A percentile compares a stretch with the other conserved stretches of the same genome.
Conservation (phyloP, 2,113 vertebrate genomes). For the Marcusenius ussheri region DNA sequence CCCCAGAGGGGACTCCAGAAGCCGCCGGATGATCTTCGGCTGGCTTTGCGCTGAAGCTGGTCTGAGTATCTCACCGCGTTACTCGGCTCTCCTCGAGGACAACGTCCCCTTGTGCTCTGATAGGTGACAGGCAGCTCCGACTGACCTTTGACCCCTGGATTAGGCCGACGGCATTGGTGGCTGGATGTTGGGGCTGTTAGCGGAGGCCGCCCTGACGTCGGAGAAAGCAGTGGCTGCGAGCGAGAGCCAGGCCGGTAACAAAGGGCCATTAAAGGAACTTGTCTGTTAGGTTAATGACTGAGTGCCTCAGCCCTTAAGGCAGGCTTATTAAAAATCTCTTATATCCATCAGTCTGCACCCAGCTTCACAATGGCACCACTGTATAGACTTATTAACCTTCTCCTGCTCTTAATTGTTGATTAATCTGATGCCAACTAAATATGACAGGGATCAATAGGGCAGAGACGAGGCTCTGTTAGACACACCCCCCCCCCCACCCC, state of each 20-base stretch:
- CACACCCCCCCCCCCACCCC: not conserved
- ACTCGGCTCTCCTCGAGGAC: not conserved
- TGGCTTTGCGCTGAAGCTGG: not conserved
- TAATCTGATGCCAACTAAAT: conserved; percentile 20
- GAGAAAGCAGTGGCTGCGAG: not conserved
- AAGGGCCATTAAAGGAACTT: conserved; percentile 19
- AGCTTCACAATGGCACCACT: conserved; percentile 13
- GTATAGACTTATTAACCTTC: conserved; percentile 15
- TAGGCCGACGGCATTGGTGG: not conserved
- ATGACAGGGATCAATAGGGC: not conserved
- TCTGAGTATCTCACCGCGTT: not conserved
- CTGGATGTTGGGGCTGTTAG: not conserved
- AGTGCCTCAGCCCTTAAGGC: conserved; percentile 8
- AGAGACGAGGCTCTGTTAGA: not conserved
- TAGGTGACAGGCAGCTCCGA: not conserved
- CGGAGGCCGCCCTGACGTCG: not conserved
- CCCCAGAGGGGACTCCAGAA: not conserved
- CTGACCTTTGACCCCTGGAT: not conserved
- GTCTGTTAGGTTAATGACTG: conserved; percentile 21
- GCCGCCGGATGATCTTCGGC: not conserved
- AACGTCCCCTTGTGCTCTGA: conserved; percentile 3
- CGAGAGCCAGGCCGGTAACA: not conserved
- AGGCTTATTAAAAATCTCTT: conserved; percentile 21
- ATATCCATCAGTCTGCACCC: conserved; percentile 8
- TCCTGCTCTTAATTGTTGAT: conserved; percentile 18